Evolutionary conservation across 2,113 vertebrate genomes (phyloP), one percentile per base, ranked within the genome.

Genomic region (Phalacrocorax aristotelis): DNA sequence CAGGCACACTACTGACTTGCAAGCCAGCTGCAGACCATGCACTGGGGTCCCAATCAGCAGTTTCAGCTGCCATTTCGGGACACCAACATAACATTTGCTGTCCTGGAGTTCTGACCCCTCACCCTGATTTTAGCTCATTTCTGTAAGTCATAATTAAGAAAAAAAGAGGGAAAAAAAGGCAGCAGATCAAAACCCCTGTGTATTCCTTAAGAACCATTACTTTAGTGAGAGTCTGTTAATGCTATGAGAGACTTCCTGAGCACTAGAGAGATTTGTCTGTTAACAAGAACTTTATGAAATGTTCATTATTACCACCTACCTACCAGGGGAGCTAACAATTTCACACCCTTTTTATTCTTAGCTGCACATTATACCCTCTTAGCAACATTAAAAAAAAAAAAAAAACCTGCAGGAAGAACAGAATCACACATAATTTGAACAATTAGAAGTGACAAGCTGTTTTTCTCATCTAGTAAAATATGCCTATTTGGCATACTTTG

Each of bases 291-390:
- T 92, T 94, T 82, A 87, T 95, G 89, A 95, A 90, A 82, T 92
- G 71, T 90, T 95, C 88, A 93, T 96, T 97, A 96, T 95, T 86
- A 94, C 89, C 88, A 94, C 87, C 75, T 92, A 90, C 92, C 74
- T 93, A 83, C 90, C 79, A 94, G 62, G 87, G 76, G 69, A 95
- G 57, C 84, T 94, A 93, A 72, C 83, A 79, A 68, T 90, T 84
- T 95, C 70, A 76, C 91, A 92, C 84, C 34, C 49, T 90, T 97
- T 95, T 94, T 97, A 95, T 95, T 96, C 90, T 97, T 93, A 97
- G 92, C 64, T 95, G 60, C 79, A 76, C 57, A 91, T 96, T 93
- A 86, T 96, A 79, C 74, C 44, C 85, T 92, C 93, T 89, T 96
- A 90, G 76, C 71, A 92, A 80, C 87, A 90, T 90, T 95, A 95